Base-by-base conservation (phyloP, 2,113 vertebrate genomes). In the Apeltes quadracus region DNA sequence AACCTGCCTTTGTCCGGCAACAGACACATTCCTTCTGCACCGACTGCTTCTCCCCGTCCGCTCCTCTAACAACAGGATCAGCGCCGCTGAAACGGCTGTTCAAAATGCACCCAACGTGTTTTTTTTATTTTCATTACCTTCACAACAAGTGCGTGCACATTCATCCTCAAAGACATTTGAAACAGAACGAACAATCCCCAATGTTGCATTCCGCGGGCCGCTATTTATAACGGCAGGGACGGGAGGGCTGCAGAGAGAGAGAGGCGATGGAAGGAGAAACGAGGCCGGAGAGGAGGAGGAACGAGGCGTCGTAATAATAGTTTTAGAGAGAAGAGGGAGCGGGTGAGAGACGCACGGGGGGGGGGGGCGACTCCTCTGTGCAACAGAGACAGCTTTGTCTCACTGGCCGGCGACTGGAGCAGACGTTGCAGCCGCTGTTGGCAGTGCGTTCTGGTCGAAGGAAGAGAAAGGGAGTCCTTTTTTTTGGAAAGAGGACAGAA, bases 21-120 rank as follows among this genome's bases (percentile, higher is more conserved):
- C 81, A 75, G 81, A 75, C 76, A 1, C 83, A 87, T 91, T 91
- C 77, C 84, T 87, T 90, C 82, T 91, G 86, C 81, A 56, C 72
- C 38, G n/a, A 81, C 66, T 62, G 70, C 55, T 70, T 78, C 72
- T 73, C 62, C 78, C 46, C 29, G 58, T 57, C 25, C 44, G 23
- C 15, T 69, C 57, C 61, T 64, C 38, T 56, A 72, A 69, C 34
- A 55, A 59, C 71, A 64, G 34, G 29, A 46, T 20, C 32, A 77
- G 29, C 29, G 3, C n/a, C 18, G 59, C 25, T 12, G n/a, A 56
- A 80, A 65, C 51, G 5, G 29, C 0, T n/a, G 20, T 11, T 0
- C 3, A 59, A 50, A 71, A 51, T 61, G 38, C 14, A 22, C 39
- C 43, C 41, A 63, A 59, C 32, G 13, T 34, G 8, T 56, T 46